phyloP scores from a whole-genome alignment of 2,888 invertebrate species.

The Rhogogaster chlorosoma region DNA sequence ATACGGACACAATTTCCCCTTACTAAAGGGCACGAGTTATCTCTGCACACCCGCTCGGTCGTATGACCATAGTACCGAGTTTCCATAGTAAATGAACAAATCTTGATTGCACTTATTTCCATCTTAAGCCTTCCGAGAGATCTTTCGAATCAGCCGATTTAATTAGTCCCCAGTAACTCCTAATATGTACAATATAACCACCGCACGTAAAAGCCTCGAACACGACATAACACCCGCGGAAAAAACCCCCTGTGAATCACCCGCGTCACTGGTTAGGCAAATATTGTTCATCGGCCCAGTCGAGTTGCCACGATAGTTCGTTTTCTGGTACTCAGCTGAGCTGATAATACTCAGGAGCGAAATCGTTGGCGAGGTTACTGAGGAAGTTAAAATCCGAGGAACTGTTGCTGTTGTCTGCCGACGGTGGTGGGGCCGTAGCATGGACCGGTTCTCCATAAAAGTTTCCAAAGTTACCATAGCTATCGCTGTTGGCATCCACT shows the following conservation, averaged over 20 bases:
- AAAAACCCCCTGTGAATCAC: neutral
- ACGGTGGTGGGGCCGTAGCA: constrained; percentile 78
- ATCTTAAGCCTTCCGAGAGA: constrained; percentile 11
- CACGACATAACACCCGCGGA: neutral
- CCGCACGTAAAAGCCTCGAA: neutral
- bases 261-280: constrained; percentile 68
- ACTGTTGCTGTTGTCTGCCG: constrained; percentile 92
- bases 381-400: constrained; percentile 97
- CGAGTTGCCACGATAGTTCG: constrained; percentile 68
- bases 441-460: constrained; percentile 80
- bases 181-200: constrained; percentile 32
- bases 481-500: constrained; percentile 82
- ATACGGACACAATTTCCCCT: neutral
- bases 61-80: neutral
- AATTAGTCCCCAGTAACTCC: constrained; percentile 15
- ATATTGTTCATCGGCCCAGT: constrained; percentile 75
- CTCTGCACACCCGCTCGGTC: neutral
- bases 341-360: constrained; percentile 94
- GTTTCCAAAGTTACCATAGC: constrained; percentile 86
- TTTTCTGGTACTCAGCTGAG: constrained; percentile 81
- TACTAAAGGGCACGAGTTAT: neutral
- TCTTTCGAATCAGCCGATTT: constrained; percentile 48
- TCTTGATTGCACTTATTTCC: constrained; percentile 49
- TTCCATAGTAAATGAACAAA: constrained; percentile 24
- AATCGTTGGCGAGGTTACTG: constrained; percentile 94